phyloP scores from a whole-genome alignment of 1,140 invertebrate species.

The Bilobella aurantiaca region DNA sequence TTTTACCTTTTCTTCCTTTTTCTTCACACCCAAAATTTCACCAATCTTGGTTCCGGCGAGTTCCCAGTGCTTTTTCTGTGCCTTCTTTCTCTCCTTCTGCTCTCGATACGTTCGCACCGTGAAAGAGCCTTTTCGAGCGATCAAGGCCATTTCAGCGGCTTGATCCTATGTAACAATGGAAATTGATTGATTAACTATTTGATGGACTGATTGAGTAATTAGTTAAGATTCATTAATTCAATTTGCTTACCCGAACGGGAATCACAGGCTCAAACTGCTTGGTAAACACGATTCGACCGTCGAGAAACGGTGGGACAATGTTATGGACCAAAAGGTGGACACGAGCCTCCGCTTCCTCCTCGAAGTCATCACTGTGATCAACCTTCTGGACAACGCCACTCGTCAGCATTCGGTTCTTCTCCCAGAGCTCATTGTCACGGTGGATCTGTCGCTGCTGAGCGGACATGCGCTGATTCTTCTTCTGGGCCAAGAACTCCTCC shows the following conservation, averaged over 20 bases:
- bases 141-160: conserved; percentile 94
- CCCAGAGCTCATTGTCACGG: conserved; percentile 77
- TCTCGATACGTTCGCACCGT: conserved; percentile 83
- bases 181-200: too few relatives aligned
- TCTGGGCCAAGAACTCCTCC: conserved; percentile 80
- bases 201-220: too few relatives aligned
- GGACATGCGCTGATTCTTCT: conserved; percentile 79
- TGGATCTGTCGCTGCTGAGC: conserved; percentile 86
- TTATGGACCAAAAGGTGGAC: conserved; percentile 97
- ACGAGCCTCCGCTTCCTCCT: conserved; percentile 80
- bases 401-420: conserved; percentile 93
- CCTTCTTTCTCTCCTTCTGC: conserved; percentile 88
- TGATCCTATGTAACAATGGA: conserved; percentile 57
- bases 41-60: conserved; percentile 91
- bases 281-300: conserved; percentile 97
- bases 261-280: conserved; percentile 96
- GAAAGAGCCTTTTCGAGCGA: conserved; percentile 88
- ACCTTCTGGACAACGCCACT: conserved; percentile 86
- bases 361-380: conserved; percentile 83
- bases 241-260: conserved; percentile 55
- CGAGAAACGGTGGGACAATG: conserved; percentile 96
- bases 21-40: conserved; percentile 91
- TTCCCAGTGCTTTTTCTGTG: conserved; percentile 99
- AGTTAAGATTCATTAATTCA: conserved; percentile 1
- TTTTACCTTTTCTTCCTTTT: conserved; percentile 56